These are phyloP conservation scores for Bombus soroeensis DNA, from an alignment of 1,140 invertebrate genomes.

Conservation along the genomic window DNA sequence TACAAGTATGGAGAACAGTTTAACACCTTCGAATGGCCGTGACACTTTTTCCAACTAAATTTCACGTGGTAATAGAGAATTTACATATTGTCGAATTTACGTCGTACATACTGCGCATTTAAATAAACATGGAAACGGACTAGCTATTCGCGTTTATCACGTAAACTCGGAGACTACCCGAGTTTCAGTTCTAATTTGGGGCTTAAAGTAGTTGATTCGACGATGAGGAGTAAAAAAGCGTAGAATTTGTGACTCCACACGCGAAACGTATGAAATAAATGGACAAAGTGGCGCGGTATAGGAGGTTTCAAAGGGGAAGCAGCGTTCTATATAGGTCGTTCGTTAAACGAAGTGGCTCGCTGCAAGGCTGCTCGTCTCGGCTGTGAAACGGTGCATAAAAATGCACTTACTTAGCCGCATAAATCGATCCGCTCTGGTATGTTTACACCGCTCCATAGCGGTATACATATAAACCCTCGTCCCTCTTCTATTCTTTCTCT, in stretches of 20 bases:
- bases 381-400: constrained; percentile 69
- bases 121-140: too few relatives aligned
- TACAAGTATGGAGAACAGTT: too few relatives aligned
- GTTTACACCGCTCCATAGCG: constrained; percentile 60
- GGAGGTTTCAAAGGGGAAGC: neutral
- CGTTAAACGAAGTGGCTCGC: constrained; percentile 55
- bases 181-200: neutral
- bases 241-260: neutral
- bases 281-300: constrained; percentile 6
- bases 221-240: neutral
- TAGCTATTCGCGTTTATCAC: too few relatives aligned
- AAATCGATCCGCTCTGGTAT: constrained; percentile 64
- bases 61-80: too few relatives aligned
- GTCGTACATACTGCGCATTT: too few relatives aligned
- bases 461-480: constrained; percentile 51
- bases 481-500: neutral
- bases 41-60: too few relatives aligned
- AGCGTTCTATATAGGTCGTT: constrained; percentile 33
- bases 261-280: constrained; percentile 3
- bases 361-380: constrained; percentile 62
- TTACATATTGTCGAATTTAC: too few relatives aligned
- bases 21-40: too few relatives aligned
- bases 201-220: neutral
- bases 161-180: neutral
- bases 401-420: constrained; percentile 69